Evolutionary conservation across 1,140 invertebrate genomes (phyloP), one percentile per base, ranked within the genome.

Genomic region (Trachymyrmex cornetzi): DNA sequence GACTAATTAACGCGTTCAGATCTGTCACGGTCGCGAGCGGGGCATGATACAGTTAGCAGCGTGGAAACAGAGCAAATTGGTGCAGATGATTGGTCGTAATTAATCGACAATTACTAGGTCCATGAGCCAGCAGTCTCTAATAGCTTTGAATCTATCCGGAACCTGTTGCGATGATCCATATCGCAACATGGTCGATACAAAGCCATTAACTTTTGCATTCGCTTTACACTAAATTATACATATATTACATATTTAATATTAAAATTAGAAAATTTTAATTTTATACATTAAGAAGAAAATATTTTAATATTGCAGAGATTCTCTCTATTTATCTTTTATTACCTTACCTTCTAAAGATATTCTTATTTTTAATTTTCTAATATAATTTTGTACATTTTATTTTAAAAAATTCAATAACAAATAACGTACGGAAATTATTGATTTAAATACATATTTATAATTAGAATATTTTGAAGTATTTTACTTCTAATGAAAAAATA

Each of bases 71-170:
- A 66, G 57, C 67, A 82, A 90, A 90, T 89, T 90, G 88, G 55
- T 75, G 89, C 57, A 53, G 79, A 90, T 79, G 71, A 91, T 89
- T 80, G 88, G 90, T 85, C 77, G 64, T 85, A 91, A 91, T 91
- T 91, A 91, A 91, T 91, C 75, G 81, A 87, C 87, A 77, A 84
- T 87, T 90, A 82, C 74, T n/a, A n/a, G 22, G 22, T 30, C 85
- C 57, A 59, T 61, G 53, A 80, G 55, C 85, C 24, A 69, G 22
- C 66, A 66, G 63, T 44, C 55, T 64, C 50, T 85, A 80, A 90
- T 88, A 55, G 84, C 66, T 69, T 22, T n/a, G 74, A 77, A 89
- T 57, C 44, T 66, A 61, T 11, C 34, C 53, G 50, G 64, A 89
- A 90, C 89, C 88, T 90, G 88, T 90, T 90, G 74, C 30, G 12